Evolutionary conservation across 2,888 invertebrate genomes (phyloP).

Genomic region (Campoletis raptor): DNA sequence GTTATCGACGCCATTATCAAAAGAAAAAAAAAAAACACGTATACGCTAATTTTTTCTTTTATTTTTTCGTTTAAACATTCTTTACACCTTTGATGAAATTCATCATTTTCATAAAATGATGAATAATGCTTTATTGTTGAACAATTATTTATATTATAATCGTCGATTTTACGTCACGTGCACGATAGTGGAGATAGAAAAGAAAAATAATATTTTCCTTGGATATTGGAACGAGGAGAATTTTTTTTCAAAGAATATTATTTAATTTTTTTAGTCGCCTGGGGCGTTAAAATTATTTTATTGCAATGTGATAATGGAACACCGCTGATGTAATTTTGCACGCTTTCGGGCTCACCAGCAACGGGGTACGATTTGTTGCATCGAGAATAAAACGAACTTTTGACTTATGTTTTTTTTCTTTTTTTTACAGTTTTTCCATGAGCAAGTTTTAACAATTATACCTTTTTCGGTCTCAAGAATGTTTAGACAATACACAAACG

Average conservation of each 20-base stretch:
- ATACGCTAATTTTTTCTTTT: slow-evolving; percentile 31
- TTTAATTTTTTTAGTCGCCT: slow-evolving; percentile 21
- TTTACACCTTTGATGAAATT: slow-evolving; percentile 35
- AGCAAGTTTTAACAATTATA: slow-evolving; percentile 19
- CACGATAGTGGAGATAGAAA: slow-evolving; percentile 46
- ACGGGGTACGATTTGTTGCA: slow-evolving; percentile 11
- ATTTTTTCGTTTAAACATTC: neutral
- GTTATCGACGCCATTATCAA: slow-evolving; percentile 51
- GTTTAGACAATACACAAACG: neutral
- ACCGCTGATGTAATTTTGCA: slow-evolving; percentile 58
- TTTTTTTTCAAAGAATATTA: neutral
- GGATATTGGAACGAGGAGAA: slow-evolving; percentile 16
- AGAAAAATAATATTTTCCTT: slow-evolving; percentile 10
- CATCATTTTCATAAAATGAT: slow-evolving; percentile 21
- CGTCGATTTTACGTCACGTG: slow-evolving; percentile 54
- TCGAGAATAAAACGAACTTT: neutral
- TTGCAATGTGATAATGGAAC: slow-evolving; percentile 27
- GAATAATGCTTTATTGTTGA: slow-evolving; percentile 41
- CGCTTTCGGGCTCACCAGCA: slow-evolving; percentile 51
- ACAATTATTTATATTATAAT: slow-evolving; percentile 19
- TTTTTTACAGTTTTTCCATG: neutral
- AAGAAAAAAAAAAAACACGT: slow-evolving; percentile 21
- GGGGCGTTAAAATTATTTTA: slow-evolving; percentile 24
- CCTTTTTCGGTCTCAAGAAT: slow-evolving; percentile 21
- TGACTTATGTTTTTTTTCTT: neutral